Conservation (phyloP, 2,888 invertebrate species). For the Phengaris arion region DNA sequence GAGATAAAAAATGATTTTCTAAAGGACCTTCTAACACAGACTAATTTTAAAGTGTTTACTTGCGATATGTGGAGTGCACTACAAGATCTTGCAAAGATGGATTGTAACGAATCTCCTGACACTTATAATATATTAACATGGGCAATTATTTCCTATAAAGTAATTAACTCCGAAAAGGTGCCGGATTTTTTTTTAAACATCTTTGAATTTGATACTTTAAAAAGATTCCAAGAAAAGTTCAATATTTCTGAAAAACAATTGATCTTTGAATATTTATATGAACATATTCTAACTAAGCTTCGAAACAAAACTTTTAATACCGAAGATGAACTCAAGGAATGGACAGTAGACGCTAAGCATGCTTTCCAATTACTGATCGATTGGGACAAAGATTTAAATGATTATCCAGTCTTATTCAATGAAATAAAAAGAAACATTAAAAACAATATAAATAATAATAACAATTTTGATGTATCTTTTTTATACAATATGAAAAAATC, state of each 20-base stretch:
- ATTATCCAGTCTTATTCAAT: conserved; percentile 49
- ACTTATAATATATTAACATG: conserved; percentile 49
- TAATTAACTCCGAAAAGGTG: conserved; percentile 46
- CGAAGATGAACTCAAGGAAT: conserved; percentile 44
- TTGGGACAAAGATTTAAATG: conserved; percentile 52
- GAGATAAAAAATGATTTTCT: conserved; percentile 46
- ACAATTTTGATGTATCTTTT: conserved; percentile 45
- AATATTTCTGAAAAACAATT: conserved; percentile 46
- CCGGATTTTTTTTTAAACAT: conserved; percentile 51
- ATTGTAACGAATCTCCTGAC: conserved; percentile 42
- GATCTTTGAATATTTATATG: conserved; percentile 53
- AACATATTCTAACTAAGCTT: conserved; percentile 42
- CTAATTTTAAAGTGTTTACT: conserved; percentile 47
- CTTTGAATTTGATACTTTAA: conserved; percentile 47
- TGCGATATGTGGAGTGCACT: conserved; percentile 51
- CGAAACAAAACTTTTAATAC: conserved; percentile 40
- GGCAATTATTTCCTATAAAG: conserved; percentile 48
- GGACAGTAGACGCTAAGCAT: conserved; percentile 39
- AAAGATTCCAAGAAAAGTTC: conserved; percentile 45
- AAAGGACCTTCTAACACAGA: conserved; percentile 43
- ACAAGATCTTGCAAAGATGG: conserved; percentile 51
- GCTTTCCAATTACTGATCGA: conserved; percentile 49
- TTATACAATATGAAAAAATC: conserved; percentile 59
- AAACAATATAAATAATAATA: conserved; percentile 48
- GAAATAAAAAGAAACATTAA: conserved; percentile 51